Evolutionary conservation across 2,888 invertebrate species (phyloP), one percentile per base, ranked within the genome.

Genomic region (Agriopis marginaria): DNA sequence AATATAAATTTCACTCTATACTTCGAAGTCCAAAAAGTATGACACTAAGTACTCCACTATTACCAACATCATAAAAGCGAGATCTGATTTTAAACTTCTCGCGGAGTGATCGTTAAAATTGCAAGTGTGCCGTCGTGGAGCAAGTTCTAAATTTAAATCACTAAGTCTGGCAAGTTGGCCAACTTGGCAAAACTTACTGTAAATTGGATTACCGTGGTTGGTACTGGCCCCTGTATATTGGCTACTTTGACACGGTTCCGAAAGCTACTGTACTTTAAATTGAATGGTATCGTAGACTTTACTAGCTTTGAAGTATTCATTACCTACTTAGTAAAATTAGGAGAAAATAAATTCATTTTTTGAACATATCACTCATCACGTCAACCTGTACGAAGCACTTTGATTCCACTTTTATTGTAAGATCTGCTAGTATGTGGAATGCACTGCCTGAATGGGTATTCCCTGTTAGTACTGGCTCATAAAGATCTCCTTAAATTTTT

Each of bases 81-180:
- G 86, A 88, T 86, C 84, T 82, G 84, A 88, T 89, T 87, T 85
- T 85, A 89, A 58, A 89, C 79, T 86, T 82, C 82, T 66, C 54
- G 77, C 76, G 70, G 75, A 78, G 76, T 83, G 89, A 87, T 89
- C 88, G 89, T 91, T 90, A 91, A 89, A 90, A 89, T 86, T 88
- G 89, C 89, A 88, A 91, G 89, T 86, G 85, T 86, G 82, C 80
- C 73, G 70, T 73, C 75, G 83, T 79, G 88, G 88, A 86, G 87
- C 72, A 88, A 92, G 89, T 93, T 90, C 86, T 88, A 89, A 90
- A 92, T 93, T 93, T 91, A 91, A 93, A 93, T 93, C 93, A 92
- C 90, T 89, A 88, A 91, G 89, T 89, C 87, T 87, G 85, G 84
- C 79, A 82, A 91, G 84, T 86, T 83, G 75, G 75, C 79, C 76